phyloP scores from a whole-genome alignment of 2,888 invertebrate species.

The Trachelus stipa region DNA sequence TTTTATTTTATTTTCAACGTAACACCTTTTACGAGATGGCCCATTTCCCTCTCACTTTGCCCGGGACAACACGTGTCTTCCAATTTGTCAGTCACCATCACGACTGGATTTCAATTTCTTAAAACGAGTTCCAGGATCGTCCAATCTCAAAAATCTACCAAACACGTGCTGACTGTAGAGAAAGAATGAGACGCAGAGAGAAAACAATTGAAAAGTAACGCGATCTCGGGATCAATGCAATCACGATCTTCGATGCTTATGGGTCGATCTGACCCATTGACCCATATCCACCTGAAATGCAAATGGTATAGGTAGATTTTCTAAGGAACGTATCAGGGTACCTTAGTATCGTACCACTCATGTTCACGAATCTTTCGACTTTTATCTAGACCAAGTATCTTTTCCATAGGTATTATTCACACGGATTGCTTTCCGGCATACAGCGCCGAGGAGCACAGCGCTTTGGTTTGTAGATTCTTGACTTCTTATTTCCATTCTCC shows the following conservation, averaged over 20 bases:
- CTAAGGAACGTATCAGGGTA: not conserved
- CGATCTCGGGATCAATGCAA: conserved; percentile 25
- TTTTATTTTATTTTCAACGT: conserved; percentile 20
- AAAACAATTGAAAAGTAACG: conserved; percentile 29
- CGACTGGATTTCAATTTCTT: conserved; percentile 21
- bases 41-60: not conserved
- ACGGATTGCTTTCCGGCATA: not conserved
- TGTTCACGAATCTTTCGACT: not conserved
- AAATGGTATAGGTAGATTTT: not conserved
- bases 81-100: not conserved
- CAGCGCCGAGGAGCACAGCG: conserved; percentile 4
- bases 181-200: not conserved
- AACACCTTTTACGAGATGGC: conserved; percentile 23
- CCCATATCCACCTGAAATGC: conserved; percentile 13
- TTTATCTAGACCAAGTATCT: not conserved
- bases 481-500: conserved; percentile 4
- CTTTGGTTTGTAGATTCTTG: conserved; percentile 38
- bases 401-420: conserved; percentile 5
- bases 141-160: conserved; percentile 28
- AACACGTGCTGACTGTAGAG: conserved; percentile 20
- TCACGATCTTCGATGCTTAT: conserved; percentile 20
- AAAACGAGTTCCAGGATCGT: conserved; percentile 26
- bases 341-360: not conserved
- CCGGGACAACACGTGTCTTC: not conserved
- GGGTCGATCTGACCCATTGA: conserved; percentile 15